Evolutionary conservation across 2,888 invertebrate species (phyloP).

Genomic region (Clepsis dumicolana): DNA sequence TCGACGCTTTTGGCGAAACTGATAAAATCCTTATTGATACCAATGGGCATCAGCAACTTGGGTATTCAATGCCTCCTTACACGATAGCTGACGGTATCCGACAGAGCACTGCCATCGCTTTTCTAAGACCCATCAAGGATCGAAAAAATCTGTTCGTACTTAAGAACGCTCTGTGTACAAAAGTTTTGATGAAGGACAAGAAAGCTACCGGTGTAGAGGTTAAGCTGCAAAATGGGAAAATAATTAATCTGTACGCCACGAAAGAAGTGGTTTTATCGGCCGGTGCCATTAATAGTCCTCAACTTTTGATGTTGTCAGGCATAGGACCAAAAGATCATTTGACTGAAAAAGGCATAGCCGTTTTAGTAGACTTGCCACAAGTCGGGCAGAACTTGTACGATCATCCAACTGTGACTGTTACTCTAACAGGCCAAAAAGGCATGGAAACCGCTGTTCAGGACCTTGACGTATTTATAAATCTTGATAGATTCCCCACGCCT

Average conservation of each 20-base stretch:
- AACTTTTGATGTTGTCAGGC: slow-evolving; percentile 42
- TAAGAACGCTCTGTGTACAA: slow-evolving; percentile 26
- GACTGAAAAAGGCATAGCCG: slow-evolving; percentile 20
- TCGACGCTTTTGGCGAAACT: slow-evolving; percentile 18
- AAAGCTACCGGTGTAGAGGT: slow-evolving; percentile 38
- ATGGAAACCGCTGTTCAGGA: slow-evolving; percentile 1
- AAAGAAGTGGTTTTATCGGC: slow-evolving; percentile 39
- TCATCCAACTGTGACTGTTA: slow-evolving; percentile 13
- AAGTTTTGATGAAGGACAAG: slow-evolving; percentile 26
- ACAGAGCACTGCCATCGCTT: slow-evolving; percentile 37
- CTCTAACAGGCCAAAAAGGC: slow-evolving; percentile 15
- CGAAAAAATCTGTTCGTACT: slow-evolving; percentile 35
- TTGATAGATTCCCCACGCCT: slow-evolving; percentile 25
- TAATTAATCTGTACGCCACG: slow-evolving; percentile 14
- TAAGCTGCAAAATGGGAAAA: slow-evolving; percentile 22
- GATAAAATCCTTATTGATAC: slow-evolving; percentile 23
- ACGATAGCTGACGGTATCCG: slow-evolving; percentile 27
- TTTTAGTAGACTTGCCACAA: slow-evolving; percentile 36
- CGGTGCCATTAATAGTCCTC: slow-evolving; percentile 8
- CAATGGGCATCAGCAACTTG: slow-evolving; percentile 36
- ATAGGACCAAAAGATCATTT: slow-evolving; percentile 39
- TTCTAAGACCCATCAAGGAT: slow-evolving; percentile 29
- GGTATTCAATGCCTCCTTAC: slow-evolving; percentile 33
- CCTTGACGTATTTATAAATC: slow-evolving; percentile 4
- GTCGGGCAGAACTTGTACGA: slow-evolving; percentile 42